phyloP scores from a whole-genome alignment of 2,113 vertebrate genomes.

The Megaceryle maxima region DNA sequence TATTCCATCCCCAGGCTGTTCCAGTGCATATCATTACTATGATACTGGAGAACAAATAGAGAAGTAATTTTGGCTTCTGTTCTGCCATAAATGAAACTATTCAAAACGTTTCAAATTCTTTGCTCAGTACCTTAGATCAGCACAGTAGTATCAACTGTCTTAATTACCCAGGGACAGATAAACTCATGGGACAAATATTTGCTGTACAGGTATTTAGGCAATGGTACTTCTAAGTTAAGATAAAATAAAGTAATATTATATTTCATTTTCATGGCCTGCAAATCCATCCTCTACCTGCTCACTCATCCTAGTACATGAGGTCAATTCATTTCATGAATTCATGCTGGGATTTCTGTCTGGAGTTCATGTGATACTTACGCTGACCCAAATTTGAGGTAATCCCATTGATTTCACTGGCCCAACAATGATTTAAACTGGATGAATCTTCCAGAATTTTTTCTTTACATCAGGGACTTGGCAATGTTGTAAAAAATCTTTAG shows the following conservation, averaged over 20 bases:
- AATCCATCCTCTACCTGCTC: neutral
- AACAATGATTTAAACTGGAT: neutral
- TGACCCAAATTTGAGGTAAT: neutral
- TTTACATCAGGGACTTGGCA: neutral
- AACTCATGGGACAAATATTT: conserved; percentile 50
- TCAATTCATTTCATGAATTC: neutral
- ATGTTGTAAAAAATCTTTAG: neutral
- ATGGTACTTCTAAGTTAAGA: conserved; percentile 5
- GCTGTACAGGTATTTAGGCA: conserved; percentile 17
- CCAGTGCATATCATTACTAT: neutral
- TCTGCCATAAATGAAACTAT: conserved; percentile 13
- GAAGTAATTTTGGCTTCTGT: conserved; percentile 37
- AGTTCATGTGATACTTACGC: neutral
- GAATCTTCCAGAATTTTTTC: neutral
- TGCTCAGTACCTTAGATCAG: conserved; percentile 33
- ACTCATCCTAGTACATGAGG: neutral
- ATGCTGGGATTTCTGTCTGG: neutral
- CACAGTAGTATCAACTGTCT: conserved; percentile 18
- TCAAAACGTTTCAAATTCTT: conserved; percentile 26
- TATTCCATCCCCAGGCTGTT: neutral
- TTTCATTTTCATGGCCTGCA: neutral
- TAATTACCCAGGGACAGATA: conserved; percentile 52
- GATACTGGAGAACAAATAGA: neutral
- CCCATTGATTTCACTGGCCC: neutral
- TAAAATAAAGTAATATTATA: neutral